These are phyloP conservation scores for Drosophila mulleri DNA, from an alignment of 2,888 invertebrate species.

Conservation along the genomic window DNA sequence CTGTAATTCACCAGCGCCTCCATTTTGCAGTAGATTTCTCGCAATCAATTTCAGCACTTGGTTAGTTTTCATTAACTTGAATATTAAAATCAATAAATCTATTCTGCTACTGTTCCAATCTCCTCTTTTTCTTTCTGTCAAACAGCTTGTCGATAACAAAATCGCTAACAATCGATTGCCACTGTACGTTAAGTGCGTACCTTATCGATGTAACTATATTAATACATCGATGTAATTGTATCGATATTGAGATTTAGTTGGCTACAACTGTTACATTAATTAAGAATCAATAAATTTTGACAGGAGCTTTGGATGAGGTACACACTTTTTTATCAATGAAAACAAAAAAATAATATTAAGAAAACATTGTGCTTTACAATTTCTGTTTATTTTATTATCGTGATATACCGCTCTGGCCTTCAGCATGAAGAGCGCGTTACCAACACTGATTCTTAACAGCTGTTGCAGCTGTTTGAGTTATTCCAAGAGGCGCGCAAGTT, in stretches of 20 bases:
- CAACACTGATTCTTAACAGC: background rate
- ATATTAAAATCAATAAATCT: constrained; percentile 59
- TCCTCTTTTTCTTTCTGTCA: constrained; percentile 29
- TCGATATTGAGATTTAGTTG: background rate
- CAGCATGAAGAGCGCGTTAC: background rate
- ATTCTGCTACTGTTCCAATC: constrained; percentile 27
- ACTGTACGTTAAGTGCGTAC: background rate
- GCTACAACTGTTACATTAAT: background rate
- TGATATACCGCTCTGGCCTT: background rate
- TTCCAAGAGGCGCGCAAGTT: constrained; percentile 5
- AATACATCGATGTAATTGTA: constrained; percentile 20
- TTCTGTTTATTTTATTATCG: background rate
- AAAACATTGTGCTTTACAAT: background rate
- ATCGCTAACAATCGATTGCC: background rate
- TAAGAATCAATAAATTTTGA: background rate
- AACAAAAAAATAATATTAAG: background rate
- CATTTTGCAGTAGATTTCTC: constrained; percentile 86
- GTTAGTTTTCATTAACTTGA: constrained; percentile 11
- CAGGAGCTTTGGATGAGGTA: rapidly evolving
- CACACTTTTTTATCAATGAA: background rate
- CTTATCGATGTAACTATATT: background rate
- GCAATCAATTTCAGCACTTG: constrained; percentile 14
- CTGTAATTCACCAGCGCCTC: constrained; percentile 91
- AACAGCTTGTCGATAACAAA: constrained; percentile 20
- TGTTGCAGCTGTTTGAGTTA: background rate